Evolutionary conservation across 2,797 vertebrate species (phyloP), one percentile per base, ranked within the genome.

Genomic region (Kryptolebias ocellatus): DNA sequence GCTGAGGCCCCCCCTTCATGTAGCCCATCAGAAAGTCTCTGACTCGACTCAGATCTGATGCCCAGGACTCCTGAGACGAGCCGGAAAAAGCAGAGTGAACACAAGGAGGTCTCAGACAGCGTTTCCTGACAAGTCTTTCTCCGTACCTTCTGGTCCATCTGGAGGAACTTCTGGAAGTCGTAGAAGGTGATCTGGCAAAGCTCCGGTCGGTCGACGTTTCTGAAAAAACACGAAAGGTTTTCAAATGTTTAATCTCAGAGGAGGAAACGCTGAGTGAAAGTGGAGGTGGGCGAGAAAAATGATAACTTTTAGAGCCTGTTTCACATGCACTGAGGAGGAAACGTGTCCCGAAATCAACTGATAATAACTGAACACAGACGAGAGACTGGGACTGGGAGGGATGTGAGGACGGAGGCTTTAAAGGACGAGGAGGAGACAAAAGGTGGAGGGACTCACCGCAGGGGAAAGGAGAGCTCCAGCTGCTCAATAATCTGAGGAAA

Each of bases 141-240:
- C 57, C 0, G 20, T 90, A 96, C 95, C 95, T 95, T 96, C 89
- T 96, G 95, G 80, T 96, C 95, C 1, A 95, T 93, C 83, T 95
- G 95, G 39, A 96, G 74, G 81, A 96, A 96, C 88, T 93, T 95
- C 92, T 96, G 95, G 88, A 96, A 96, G 90, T 96, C 95, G 0
- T 95, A 95, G 14, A 96, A 90, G 12, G 94, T 95, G 79, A 96
- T 92, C 59, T 95, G 95, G 84, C 95, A 96, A 31, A 95, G 90
- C 84, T 95, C 94, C 0, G 95, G 94, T 47, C 95, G 86, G 59
- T 96, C 95, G 2, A 95, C 94, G 0, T 96, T 96, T 80, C 95
- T 96, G 39, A 29, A 67, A 78, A 78, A 56, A 74, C 60, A 68
- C 55, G 17, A 0, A 50, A 39, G 9, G 20, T 59, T 64, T 66